Evolutionary conservation across 92 coral and sea anemone genomes (phyloP).

Genomic region (Parazoanthus atlanticus): DNA sequence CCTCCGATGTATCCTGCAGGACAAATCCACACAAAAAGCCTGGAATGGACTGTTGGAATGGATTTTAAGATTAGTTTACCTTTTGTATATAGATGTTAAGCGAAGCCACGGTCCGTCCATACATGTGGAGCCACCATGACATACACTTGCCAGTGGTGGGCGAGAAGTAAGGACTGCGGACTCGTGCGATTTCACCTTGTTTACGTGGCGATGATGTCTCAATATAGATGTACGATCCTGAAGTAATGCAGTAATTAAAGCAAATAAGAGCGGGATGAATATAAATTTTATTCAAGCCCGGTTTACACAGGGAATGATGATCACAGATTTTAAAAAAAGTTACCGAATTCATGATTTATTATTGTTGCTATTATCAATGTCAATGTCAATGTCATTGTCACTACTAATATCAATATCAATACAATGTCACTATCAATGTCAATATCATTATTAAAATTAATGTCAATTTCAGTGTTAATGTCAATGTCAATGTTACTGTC

Average conservation of each 20-base stretch:
- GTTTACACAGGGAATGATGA: neutral
- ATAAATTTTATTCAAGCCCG: neutral
- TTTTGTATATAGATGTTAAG: constrained; percentile 78
- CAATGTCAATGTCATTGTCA: no score
- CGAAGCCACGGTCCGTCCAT: constrained; percentile 80
- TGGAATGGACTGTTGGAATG: neutral
- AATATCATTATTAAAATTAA: no score
- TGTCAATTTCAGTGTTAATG: no score
- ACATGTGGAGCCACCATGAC: constrained; percentile 99
- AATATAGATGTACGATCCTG: constrained; percentile 87
- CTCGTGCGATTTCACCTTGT: constrained; percentile 82
- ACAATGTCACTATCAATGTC: neutral
- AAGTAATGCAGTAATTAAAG: neutral
- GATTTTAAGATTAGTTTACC: neutral
- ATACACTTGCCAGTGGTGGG: constrained; percentile 88
- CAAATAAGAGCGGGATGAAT: neutral
- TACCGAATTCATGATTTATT: neutral
- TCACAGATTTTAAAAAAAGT: neutral
- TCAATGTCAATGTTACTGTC: no score
- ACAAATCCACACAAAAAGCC: neutral
- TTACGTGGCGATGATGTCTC: constrained; percentile 92
- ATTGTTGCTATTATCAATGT: no score
- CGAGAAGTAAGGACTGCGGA: constrained; percentile 79
- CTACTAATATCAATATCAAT: neutral
- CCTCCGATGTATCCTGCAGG: neutral